phyloP scores from a whole-genome alignment of 2,888 invertebrate genomes.

The Aquatica leii region DNA sequence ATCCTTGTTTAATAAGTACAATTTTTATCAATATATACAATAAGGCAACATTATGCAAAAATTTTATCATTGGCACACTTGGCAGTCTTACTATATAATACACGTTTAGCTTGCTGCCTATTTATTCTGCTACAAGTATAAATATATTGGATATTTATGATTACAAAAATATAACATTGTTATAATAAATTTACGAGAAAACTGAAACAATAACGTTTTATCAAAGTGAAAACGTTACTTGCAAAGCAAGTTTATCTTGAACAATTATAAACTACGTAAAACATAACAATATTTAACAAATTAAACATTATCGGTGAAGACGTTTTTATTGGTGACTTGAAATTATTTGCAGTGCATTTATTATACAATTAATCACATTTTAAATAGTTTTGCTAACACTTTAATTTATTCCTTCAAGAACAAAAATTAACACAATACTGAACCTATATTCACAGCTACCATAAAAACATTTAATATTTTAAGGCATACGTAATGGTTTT shows the following conservation, averaged over 20 bases:
- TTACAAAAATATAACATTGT: conserved; percentile 15
- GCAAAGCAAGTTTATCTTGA: not conserved
- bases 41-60: conserved; percentile 34
- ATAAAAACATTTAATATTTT: too few relatives aligned
- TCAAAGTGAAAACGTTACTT: not conserved
- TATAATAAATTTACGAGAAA: not conserved
- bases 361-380: too few relatives aligned
- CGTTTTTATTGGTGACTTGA: too few relatives aligned
- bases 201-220: not conserved
- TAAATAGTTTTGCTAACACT: too few relatives aligned
- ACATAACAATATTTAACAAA: not conserved
- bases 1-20: too few relatives aligned
- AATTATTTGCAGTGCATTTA: too few relatives aligned
- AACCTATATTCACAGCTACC: too few relatives aligned
- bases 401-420: too few relatives aligned
- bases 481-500: too few relatives aligned
- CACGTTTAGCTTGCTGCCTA: conserved; percentile 27
- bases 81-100: conserved; percentile 36
- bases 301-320: too few relatives aligned
- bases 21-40: conserved; percentile 15
- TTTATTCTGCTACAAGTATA: conserved; percentile 11
- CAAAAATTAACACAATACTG: too few relatives aligned
- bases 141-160: not conserved
- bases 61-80: conserved; percentile 34
- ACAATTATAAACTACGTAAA: conserved; percentile 7